phyloP scores from a whole-genome alignment of 2,797 vertebrate species.

The Hozukius guyotensis region DNA sequence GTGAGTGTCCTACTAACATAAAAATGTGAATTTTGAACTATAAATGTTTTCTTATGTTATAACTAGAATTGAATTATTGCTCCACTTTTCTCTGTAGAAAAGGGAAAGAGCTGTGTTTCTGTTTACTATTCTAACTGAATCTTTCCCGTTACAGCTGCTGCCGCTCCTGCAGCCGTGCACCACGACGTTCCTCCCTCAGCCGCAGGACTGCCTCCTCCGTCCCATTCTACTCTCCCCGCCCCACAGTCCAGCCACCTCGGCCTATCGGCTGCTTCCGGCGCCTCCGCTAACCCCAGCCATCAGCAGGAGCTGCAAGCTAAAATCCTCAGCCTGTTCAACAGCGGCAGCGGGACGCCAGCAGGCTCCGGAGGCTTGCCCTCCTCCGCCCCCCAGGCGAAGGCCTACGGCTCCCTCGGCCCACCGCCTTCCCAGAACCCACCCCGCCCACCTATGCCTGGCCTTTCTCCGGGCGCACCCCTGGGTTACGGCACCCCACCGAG shows the following conservation, averaged over 20 bases:
- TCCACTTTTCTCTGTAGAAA: background rate
- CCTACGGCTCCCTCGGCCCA: conserved; percentile 66
- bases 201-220: conserved; percentile 39
- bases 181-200: conserved; percentile 56
- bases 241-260: conserved; percentile 55
- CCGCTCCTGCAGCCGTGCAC: conserved; percentile 37
- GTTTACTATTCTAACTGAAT: background rate
- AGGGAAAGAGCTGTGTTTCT: background rate
- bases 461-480: conserved; percentile 40
- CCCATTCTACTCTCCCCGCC: conserved; percentile 48
- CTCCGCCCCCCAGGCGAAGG: conserved; percentile 35
- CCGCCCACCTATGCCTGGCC: conserved; percentile 56
- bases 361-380: background rate
- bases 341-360: conserved; percentile 69
- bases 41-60: background rate
- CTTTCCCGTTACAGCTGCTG: conserved; percentile 31
- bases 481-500: conserved; percentile 80
- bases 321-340: conserved; percentile 98
- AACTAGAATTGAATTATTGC: background rate
- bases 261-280: conserved; percentile 61
- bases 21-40: background rate
- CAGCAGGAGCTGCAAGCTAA: conserved; percentile 98
- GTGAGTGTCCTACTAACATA: background rate
- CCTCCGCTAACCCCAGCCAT: conserved; percentile 76
- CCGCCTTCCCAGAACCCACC: conserved; percentile 71